Evolutionary conservation across 2,797 vertebrate genomes (phyloP).

Genomic region (Hydrophis major): DNA sequence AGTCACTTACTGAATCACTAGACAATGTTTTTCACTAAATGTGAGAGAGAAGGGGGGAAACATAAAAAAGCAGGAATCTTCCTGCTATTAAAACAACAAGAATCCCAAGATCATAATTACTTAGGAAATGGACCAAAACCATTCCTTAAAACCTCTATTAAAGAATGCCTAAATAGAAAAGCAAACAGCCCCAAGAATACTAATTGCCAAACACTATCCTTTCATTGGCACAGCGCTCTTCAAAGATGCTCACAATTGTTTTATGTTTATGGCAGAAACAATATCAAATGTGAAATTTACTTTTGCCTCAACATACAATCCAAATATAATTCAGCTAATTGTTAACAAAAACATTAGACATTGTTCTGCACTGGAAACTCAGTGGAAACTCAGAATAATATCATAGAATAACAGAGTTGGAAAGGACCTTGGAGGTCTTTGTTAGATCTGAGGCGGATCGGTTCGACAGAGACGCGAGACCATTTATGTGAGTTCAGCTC

Average conservation of each 20-base stretch:
- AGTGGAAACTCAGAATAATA: neutral
- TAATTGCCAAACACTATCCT: neutral
- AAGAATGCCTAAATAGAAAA: neutral
- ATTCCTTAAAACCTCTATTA: neutral
- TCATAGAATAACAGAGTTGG: too few relatives aligned
- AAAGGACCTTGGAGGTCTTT: too few relatives aligned
- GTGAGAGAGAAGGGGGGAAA: neutral
- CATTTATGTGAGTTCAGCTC: too few relatives aligned
- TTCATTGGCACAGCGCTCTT: neutral
- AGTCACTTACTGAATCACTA: neutral
- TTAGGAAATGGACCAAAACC: neutral
- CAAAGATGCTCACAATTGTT: neutral
- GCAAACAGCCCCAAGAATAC: neutral
- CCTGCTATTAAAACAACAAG: neutral
- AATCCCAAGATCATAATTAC: neutral
- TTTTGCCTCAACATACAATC: neutral
- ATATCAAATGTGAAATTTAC: neutral
- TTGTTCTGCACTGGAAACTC: neutral
- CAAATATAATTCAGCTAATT: neutral
- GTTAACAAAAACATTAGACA: neutral
- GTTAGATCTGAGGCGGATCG: too few relatives aligned
- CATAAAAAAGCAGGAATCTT: neutral
- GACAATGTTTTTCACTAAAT: neutral
- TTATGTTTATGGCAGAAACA: neutral
- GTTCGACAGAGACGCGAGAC: too few relatives aligned